Conservation (phyloP, 2,113 vertebrate genomes). For the Trichechus manatus region DNA sequence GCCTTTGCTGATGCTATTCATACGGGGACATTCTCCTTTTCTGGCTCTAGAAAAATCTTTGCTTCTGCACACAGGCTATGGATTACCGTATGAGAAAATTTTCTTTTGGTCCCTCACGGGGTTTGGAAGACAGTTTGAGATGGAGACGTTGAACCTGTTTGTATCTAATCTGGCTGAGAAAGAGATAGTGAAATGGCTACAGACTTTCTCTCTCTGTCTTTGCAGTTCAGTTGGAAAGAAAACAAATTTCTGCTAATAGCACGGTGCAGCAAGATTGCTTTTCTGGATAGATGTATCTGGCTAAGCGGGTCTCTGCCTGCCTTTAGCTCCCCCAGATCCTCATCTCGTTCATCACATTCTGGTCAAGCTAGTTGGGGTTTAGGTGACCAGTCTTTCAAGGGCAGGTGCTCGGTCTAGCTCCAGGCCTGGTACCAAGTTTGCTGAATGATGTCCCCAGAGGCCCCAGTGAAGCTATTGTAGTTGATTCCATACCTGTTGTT, state of each 20-base stretch:
- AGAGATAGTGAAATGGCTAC: not conserved
- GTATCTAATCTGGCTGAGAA: not conserved
- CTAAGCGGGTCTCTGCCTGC: not conserved
- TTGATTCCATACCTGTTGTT: not conserved
- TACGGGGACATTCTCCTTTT: not conserved
- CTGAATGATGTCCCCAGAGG: conserved; percentile 27
- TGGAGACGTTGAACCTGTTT: not conserved
- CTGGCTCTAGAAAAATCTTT: not conserved
- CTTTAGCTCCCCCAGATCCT: not conserved
- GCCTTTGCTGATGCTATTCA: not conserved
- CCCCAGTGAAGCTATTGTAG: conserved; percentile 67
- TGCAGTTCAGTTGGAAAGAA: not conserved
- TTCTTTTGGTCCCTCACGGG: not conserved
- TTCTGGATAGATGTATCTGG: not conserved
- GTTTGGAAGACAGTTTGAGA: not conserved
- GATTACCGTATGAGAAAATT: not conserved
- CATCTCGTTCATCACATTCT: not conserved
- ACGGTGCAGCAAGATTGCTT: not conserved
- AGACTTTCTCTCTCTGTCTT: not conserved
- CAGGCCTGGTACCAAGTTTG: not conserved
- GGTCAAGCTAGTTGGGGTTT: not conserved
- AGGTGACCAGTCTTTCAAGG: not conserved
- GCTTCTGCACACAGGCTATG: not conserved
- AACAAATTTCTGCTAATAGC: not conserved
- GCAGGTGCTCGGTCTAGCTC: not conserved